A percentile compares a stretch with the other conserved stretches of the same genome.
phyloP scores from a whole-genome alignment of 35 echinoderm and acorn worm genomes.

The Strongylocentrotus purpuratus region DNA sequence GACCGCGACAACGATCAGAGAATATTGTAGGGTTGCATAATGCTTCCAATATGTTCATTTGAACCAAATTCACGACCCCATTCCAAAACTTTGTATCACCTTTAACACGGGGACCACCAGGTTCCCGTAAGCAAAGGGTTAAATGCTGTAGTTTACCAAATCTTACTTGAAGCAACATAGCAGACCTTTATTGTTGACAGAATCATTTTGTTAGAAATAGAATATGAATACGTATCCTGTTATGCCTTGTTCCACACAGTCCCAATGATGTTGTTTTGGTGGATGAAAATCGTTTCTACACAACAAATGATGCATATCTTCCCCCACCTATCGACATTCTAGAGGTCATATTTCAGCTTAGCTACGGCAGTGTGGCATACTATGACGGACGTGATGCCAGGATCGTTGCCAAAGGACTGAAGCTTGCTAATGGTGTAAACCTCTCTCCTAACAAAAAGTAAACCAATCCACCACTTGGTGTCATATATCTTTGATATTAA shows the following conservation, averaged over 20 bases:
- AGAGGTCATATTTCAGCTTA: constrained; percentile 34
- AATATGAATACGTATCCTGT: background rate
- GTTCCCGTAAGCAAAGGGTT: too few species aligned
- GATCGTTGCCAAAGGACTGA: constrained; percentile 27
- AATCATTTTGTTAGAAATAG: too few species aligned
- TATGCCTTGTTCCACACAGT: background rate
- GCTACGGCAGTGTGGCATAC: constrained; percentile 58
- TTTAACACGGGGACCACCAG: too few species aligned
- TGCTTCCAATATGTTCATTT: too few species aligned
- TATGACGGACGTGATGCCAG: constrained; percentile 63
- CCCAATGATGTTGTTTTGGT: constrained; percentile 23
- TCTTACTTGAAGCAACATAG: too few species aligned
- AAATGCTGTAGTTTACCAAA: too few species aligned
- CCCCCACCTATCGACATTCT: background rate
- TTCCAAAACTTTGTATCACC: too few species aligned
- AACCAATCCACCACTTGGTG: background rate
- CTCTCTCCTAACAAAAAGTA: constrained; percentile 53
- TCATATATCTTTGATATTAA: too few species aligned
- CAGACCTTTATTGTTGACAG: too few species aligned
- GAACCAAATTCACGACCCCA: too few species aligned
- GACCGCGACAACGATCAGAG: too few species aligned
- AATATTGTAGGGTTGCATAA: too few species aligned
- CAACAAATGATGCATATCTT: background rate
- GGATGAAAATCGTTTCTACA: constrained; percentile 22
- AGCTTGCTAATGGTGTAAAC: constrained; percentile 40